Evolutionary conservation across 2,113 vertebrate species (phyloP).

Genomic region (Copsychus sechellarum): DNA sequence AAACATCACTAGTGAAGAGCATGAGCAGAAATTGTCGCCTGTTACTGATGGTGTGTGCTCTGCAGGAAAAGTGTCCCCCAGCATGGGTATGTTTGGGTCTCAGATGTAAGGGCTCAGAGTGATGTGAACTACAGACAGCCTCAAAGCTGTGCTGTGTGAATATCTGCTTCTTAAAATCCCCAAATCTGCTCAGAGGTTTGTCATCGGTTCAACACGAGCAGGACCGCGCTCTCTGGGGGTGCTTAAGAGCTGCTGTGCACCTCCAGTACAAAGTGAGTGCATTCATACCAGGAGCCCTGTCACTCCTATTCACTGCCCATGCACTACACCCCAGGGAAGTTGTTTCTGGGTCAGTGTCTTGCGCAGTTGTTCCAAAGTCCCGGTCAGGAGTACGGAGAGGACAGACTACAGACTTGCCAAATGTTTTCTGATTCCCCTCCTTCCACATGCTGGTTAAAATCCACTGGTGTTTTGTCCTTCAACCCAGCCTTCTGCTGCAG

Average conservation of each 20-base stretch:
- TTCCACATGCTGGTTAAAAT: background rate
- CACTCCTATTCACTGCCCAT: background rate
- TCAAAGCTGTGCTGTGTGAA: background rate
- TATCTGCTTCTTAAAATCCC: background rate
- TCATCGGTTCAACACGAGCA: background rate
- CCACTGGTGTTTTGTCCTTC: background rate
- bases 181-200: background rate
- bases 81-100: background rate
- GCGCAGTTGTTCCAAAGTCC: constrained; percentile 1
- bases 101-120: background rate
- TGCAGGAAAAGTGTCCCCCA: background rate
- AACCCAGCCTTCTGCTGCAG: background rate
- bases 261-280: background rate
- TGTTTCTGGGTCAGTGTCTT: constrained; percentile 46
- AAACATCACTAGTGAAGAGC: background rate
- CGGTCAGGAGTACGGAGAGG: background rate
- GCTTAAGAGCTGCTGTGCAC: background rate
- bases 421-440: background rate
- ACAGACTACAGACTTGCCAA: background rate
- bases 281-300: background rate
- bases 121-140: background rate
- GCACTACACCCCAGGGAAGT: constrained; percentile 22
- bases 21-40: background rate
- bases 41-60: background rate
- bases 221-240: background rate